These are phyloP conservation scores for Carcina quercana DNA, from an alignment of 2,888 invertebrate genomes.

Conservation along the genomic window DNA sequence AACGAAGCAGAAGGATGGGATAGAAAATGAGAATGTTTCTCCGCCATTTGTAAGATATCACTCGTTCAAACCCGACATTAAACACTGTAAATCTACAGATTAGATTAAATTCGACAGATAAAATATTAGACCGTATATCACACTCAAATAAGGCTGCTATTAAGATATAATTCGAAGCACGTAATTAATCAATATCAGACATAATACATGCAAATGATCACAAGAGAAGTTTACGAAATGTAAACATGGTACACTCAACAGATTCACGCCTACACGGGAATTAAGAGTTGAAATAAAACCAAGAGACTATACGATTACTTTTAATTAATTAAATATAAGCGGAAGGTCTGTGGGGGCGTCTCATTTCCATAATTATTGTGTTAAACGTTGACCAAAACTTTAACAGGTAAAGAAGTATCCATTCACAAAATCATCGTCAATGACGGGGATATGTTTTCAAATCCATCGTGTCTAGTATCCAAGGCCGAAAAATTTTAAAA, in stretches of 20 bases:
- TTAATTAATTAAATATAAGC: conserved; percentile 12
- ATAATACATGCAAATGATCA: conserved; percentile 34
- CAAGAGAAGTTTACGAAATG: conserved; percentile 34
- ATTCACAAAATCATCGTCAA: no score
- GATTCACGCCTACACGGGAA: conserved; percentile 5
- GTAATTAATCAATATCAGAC: conserved; percentile 21
- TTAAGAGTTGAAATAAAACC: conserved; percentile 21
- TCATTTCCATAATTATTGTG: conserved; percentile 10
- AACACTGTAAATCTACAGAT: conserved; percentile 5
- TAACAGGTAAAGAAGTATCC: no score
- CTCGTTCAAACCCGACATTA: conserved; percentile 15
- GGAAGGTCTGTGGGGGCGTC: conserved; percentile 13
- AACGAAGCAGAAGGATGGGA: conserved; percentile 33
- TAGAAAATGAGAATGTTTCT: conserved; percentile 34
- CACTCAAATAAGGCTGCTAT: conserved; percentile 5
- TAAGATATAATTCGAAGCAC: conserved; percentile 7
- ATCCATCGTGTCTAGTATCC: no score
- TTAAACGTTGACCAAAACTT: neutral
- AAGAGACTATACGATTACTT: conserved; percentile 16
- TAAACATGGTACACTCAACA: conserved; percentile 26
- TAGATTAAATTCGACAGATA: conserved; percentile 2
- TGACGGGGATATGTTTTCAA: no score
- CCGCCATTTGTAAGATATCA: conserved; percentile 47
- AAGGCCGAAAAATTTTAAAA: neutral
- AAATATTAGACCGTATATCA: neutral